Evolutionary conservation across 2,797 vertebrate species (phyloP).

Genomic region (Gouania willdenowi): DNA sequence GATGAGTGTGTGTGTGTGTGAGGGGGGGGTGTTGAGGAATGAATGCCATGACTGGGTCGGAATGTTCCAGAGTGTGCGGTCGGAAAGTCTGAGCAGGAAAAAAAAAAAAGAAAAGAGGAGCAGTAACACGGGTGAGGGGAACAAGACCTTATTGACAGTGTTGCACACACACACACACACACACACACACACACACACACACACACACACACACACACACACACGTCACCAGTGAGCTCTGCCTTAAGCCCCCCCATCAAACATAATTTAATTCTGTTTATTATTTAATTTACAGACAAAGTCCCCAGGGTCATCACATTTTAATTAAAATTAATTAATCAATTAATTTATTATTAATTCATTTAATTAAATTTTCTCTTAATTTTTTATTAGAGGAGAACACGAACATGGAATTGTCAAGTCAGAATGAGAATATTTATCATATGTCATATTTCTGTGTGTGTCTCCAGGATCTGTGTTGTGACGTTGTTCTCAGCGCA

Average conservation of each 20-base stretch:
- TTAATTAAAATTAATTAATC: no score
- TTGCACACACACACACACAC: slow-evolving; percentile 1
- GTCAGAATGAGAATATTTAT: no score
- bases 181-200: slow-evolving; percentile 2
- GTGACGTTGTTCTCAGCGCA: no score
- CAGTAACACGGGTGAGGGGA: slow-evolving; percentile 75
- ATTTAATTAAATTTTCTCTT: no score
- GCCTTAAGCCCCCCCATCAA: slow-evolving; percentile 17
- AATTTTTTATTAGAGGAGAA: no score
- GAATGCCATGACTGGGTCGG: slow-evolving; percentile 79
- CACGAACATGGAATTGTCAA: no score
- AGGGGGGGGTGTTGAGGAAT: slow-evolving; percentile 44
- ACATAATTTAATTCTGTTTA: no score
- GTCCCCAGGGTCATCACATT: no score
- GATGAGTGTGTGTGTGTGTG: background rate
- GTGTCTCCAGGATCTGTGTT: no score
- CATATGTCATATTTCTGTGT: no score
- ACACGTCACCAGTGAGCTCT: slow-evolving; percentile 12
- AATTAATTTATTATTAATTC: no score
- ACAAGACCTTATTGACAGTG: slow-evolving; percentile 85
- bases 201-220: background rate
- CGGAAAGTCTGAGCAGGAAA: slow-evolving; percentile 86
- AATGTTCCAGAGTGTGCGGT: slow-evolving; percentile 66
- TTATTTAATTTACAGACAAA: no score
- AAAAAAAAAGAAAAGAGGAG: slow-evolving; percentile 26